phyloP scores from a whole-genome alignment of 2,113 vertebrate species.

The Onychostruthus taczanowskii region DNA sequence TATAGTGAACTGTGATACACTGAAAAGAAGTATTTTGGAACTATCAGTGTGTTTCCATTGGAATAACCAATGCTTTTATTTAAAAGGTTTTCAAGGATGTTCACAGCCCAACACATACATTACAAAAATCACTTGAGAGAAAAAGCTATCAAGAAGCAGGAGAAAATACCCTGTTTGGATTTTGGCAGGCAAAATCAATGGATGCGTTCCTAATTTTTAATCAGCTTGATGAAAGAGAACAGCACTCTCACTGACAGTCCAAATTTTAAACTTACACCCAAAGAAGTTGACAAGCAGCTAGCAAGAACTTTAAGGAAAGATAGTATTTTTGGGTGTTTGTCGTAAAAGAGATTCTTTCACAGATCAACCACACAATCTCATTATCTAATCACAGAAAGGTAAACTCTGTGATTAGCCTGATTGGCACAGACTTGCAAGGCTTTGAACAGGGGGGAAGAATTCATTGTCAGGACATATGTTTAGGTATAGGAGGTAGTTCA shows the following conservation, averaged over 20 bases:
- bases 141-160: not conserved
- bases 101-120: not conserved
- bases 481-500: not conserved
- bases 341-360: not conserved
- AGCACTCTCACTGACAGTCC: not conserved
- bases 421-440: not conserved
- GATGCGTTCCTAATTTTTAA: not conserved
- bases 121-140: not conserved
- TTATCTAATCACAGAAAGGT: not conserved
- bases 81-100: not conserved
- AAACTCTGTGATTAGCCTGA: not conserved
- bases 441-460: not conserved
- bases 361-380: not conserved
- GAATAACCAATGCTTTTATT: not conserved
- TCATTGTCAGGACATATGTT: not conserved
- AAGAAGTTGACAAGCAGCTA: not conserved
- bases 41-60: not conserved
- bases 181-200: not conserved
- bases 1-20: not conserved
- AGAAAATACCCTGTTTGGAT: not conserved
- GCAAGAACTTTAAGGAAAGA: not conserved
- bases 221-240: not conserved
- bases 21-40: not conserved
- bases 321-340: not conserved
- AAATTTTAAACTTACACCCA: not conserved